Conservation (phyloP, 1,140 invertebrate species). For the Tribolium madens region DNA sequence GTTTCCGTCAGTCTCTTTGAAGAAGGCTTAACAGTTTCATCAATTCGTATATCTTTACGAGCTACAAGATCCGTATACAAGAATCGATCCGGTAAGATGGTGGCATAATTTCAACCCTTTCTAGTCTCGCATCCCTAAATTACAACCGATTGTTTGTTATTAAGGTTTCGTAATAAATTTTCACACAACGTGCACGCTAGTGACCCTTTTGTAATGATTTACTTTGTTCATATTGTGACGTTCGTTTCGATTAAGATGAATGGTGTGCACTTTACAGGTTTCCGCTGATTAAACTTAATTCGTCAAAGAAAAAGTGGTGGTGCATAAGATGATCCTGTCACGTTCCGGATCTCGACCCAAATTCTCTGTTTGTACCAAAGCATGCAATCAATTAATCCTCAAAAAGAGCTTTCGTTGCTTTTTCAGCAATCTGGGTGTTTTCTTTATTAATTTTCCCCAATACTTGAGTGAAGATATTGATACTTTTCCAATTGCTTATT, state of each 20-base stretch:
- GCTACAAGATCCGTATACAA: neutral
- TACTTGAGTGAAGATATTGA: neutral
- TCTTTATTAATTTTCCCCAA: no score
- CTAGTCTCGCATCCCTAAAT: neutral
- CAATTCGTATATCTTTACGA: neutral
- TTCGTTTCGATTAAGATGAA: neutral
- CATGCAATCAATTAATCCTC: slow-evolving; percentile 14
- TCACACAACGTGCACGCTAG: neutral
- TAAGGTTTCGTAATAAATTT: slow-evolving; percentile 29
- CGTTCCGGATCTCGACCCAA: slow-evolving; percentile 16
- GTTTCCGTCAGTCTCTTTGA: neutral
- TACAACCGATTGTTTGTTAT: slow-evolving; percentile 21
- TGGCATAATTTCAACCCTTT: slow-evolving; percentile 27
- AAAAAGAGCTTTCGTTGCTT: neutral
- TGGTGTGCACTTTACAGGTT: slow-evolving; percentile 20
- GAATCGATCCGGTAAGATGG: slow-evolving; percentile 17
- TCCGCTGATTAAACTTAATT: slow-evolving; percentile 9
- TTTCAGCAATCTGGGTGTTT: neutral
- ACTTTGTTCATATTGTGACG: neutral
- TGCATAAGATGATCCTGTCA: slow-evolving; percentile 22
- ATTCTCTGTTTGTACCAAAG: neutral
- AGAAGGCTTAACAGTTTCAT: slow-evolving; percentile 11
- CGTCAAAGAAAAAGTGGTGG: slow-evolving; percentile 1
- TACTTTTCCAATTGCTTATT: slow-evolving; percentile 12
- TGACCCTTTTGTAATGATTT: slow-evolving; percentile 26